A percentile compares a stretch with the other conserved stretches of the same genome.
These are phyloP conservation scores for Actenoides hombroni DNA, from an alignment of 2,113 vertebrate species.

Conservation along the genomic window DNA sequence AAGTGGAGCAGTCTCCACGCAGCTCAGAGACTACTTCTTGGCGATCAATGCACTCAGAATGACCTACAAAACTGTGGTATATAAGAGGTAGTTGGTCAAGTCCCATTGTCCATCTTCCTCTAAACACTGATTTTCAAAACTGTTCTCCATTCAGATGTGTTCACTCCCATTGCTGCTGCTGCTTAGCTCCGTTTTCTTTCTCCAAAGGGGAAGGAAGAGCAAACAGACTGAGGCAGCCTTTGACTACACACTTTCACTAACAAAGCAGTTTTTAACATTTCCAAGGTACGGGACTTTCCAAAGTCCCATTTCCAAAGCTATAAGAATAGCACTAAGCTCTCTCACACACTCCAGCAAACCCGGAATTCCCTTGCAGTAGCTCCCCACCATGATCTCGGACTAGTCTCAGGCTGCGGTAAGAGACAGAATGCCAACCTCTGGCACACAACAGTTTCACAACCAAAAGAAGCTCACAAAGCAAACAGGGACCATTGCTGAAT, in stretches of 20 bases:
- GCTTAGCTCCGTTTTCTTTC: background rate
- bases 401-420: background rate
- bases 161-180: background rate
- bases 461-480: background rate
- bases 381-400: background rate
- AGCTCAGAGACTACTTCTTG: background rate
- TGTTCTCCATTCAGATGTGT: background rate
- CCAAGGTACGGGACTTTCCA: too few relatives aligned
- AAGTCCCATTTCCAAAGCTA: background rate
- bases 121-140: background rate
- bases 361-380: background rate
- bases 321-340: background rate
- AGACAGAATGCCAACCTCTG: background rate
- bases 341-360: background rate
- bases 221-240: background rate
- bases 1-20: background rate
- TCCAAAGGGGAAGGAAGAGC: background rate
- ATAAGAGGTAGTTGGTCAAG: background rate
- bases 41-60: background rate
- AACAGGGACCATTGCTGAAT: background rate
- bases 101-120: background rate
- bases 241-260: background rate
- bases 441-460: background rate
- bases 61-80: background rate
- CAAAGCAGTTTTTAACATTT: background rate